These are phyloP conservation scores for Phyllotreta cruciferae DNA, from an alignment of 2,888 invertebrate genomes.

Conservation along the genomic window DNA sequence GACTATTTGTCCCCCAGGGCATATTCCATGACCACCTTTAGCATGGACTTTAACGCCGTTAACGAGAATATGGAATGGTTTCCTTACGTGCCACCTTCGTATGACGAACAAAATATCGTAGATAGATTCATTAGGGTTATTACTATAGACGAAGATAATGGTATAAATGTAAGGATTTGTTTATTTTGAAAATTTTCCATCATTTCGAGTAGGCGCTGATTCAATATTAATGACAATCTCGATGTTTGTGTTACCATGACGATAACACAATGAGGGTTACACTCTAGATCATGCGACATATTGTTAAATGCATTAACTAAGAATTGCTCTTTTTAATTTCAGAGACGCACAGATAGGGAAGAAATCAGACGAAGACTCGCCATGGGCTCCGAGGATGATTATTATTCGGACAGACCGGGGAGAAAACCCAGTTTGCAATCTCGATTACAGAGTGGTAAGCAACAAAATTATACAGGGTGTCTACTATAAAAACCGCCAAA, in stretches of 20 bases:
- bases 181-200: neutral
- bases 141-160: conserved; percentile 61
- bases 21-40: conserved; percentile 59
- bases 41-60: conserved; percentile 66
- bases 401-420: conserved; percentile 72
- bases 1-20: conserved; percentile 67
- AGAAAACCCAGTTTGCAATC: conserved; percentile 89
- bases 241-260: too few relatives aligned
- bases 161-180: conserved; percentile 47
- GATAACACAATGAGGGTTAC: too few relatives aligned
- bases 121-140: conserved; percentile 67
- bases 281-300: neutral
- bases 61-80: conserved; percentile 61
- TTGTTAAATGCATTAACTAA: conserved; percentile 4
- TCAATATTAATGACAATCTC: too few relatives aligned
- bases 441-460: conserved; percentile 81
- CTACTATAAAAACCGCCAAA: too few relatives aligned
- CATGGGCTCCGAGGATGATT: conserved; percentile 82
- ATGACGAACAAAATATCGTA: conserved; percentile 64
- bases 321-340: conserved; percentile 57
- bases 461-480: too few relatives aligned
- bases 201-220: neutral
- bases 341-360: conserved; percentile 91
- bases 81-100: conserved; percentile 58
- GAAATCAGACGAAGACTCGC: conserved; percentile 89